Conservation (phyloP, 2,797 vertebrate species). For the Pantherophis vulpinus region DNA sequence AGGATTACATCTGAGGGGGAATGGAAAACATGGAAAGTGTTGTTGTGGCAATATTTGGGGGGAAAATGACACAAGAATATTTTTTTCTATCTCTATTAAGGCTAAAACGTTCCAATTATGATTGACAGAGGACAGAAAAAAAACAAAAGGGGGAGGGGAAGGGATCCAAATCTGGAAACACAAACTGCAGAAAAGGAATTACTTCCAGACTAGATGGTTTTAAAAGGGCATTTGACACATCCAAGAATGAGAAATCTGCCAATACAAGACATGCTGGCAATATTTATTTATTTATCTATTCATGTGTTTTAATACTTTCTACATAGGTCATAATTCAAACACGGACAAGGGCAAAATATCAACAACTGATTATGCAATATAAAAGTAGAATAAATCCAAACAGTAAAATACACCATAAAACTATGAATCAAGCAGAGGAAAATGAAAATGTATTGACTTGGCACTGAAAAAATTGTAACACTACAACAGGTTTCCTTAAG, state of each 20-base stretch:
- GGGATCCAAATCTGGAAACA: not conserved
- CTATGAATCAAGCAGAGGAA: not conserved
- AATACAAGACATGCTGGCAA: not conserved
- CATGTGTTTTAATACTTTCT: not conserved
- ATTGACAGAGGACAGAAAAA: not conserved
- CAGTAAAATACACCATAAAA: not conserved
- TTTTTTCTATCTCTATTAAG: not conserved
- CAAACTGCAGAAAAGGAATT: not conserved
- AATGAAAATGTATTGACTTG: not conserved
- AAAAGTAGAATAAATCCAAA: not conserved
- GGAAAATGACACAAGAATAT: not conserved
- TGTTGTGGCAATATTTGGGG: not conserved
- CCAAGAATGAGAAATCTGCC: not conserved
- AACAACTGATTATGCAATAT: not conserved
- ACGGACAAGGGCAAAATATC: not conserved
- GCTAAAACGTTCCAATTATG: not conserved
- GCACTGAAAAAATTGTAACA: not conserved
- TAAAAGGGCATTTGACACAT: not conserved
- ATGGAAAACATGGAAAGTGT: not conserved
- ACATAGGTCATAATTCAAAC: not conserved
- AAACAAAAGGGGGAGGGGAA: not conserved
- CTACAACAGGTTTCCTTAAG: not conserved
- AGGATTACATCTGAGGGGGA: not conserved
- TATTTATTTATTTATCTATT: not conserved
- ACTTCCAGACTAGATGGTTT: not conserved